Evolutionary conservation across 2,113 vertebrate genomes (phyloP), one percentile per base, ranked within the genome.

Genomic region (Mola mola): DNA sequence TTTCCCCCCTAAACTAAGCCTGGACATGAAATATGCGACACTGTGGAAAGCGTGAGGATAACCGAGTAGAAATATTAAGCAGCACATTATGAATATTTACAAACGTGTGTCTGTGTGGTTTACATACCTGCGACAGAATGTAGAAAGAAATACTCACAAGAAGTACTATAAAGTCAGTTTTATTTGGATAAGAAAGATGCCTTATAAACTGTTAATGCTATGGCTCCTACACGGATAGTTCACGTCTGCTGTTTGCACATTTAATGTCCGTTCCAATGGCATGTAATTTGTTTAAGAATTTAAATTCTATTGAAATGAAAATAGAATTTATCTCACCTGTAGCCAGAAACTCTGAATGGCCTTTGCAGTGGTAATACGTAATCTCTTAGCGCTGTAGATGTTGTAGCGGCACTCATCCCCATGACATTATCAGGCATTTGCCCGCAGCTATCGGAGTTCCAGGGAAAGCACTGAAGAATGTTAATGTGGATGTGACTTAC

Each of bases 391-490:
- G 22, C 53, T 17, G 60, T 55, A 50, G 43, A 68, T 50, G 61
- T 57, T 78, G 49, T 56, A 75, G 70, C 65, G 12, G 58, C 51
- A 24, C 61, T 82, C 79, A 36, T 80, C 66, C 61, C 57, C 56
- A 31, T 78, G 78, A 77, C 61, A 28, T 75, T 80, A 85, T 78
- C 58, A 78, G 77, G 69, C 66, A 17, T 70, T 73, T 3, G 60
- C 78, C 66, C 3, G 53, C 78, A 84, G 77, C 65, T 60, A 63
- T 19, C 50, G 40, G 53, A 65, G 52, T 28, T 40, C 50, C 50
- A 19, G 60, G 51, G 72, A 59, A 55, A 36, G 56, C 57, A 61
- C 49, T 8, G 67, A 69, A 26, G 64, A 83, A 83, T 72, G 60
- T 75, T 75, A 78, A 78, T 66, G 75, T 36, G 52, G 66, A 66